Base-by-base conservation (phyloP, 2,888 invertebrate species). In the Malachius bipustulatus region DNA sequence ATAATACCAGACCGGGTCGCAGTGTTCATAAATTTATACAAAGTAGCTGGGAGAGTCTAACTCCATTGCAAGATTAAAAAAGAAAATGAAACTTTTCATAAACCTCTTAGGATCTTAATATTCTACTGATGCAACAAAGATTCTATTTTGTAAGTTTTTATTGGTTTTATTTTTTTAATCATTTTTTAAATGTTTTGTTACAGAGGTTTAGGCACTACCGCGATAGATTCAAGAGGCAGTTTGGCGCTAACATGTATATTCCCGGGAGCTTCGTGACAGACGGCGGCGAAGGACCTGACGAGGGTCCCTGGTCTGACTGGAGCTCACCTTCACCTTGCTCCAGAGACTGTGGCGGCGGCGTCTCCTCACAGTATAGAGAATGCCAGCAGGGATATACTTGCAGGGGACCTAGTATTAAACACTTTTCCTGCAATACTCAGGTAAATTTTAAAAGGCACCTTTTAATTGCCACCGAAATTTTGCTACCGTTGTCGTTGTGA, bases 301-400 rank as follows among this genome's bases (percentile, higher is more conserved):
- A 71, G 6, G 78, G 78, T 9, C 72, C 71, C 39, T 89, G 89
- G 89, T 75, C 80, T 3, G 77, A 79, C 4, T 93, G 93, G 89
- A 80, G 82, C 8, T 69, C 75, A 27, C 80, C 83, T 33, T 78
- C 82, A 14, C 71, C 79, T 35, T 97, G 96, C 63, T 90, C 91
- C 3, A 70, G 90, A 43, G 75, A 84, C 12, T 97, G 96, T 57
- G 96, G 94, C 0, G 88, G 90, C 9, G 96, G 96, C 34, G 90
- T 94, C 13, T 78, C 88, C 42, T 77, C 74, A 51, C 89, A 91
- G 64, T 76, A 76, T 38, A 72, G 93, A 51, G 75, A 75, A 58
- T 90, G 90, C 61, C 59, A 71, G 30, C 73, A 75, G 44, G 80
- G 79, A 3, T 55, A 59, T 42, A 42, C 41, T 2, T 94, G 93